Base-by-base conservation (phyloP, 2,888 invertebrate species). In the Calameuta pallipes region DNA sequence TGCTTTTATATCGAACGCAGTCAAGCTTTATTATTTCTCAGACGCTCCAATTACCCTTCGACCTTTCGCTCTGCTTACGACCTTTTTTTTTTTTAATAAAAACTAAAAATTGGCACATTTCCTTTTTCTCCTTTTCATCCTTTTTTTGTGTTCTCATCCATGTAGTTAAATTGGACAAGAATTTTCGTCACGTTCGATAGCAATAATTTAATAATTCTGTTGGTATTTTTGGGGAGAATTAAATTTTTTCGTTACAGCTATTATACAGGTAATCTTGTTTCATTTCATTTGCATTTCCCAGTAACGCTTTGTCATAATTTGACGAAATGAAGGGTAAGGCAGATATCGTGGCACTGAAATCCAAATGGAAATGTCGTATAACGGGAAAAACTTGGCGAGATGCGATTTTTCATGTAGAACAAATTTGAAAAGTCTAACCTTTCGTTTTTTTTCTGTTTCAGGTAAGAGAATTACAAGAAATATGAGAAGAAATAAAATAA, bases 361-460 rank as follows among this genome's bases (percentile, higher is more conserved):
- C 41, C 9, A 41, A 41, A 23, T 23, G 23, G 9, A 23, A 56
- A 23, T 36, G 1, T 23, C 4, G 23, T 56, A 2, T 56, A 56
- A 56, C 0, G 15, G 1, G 2, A 23, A 6, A 41, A 41, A 41
- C 15, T 41, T 41, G 31, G 12, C 31, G 71, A 9, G 31, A 71
- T 33, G 3, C 71, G 31, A 31, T 33, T 33, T 71, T 12, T 33
- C 31, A 12, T 31, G 31, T 31, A 12, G 31, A 6, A 1, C 31
- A 33, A 71, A 15, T 13, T 31, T 3, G 71, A 31, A 15, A 12
- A 33, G 71, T 71, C 71, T 71, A 31, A 31, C 31, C 11, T 31
- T 31, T 71, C 76, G 1, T 34, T 78, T 78, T 81, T 41, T 80
- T 78, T 83, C 74, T 84, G 85, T 86, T 86, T 68, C 84, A 87